A percentile compares a stretch with the other conserved stretches of the same genome.
These are phyloP conservation scores for Prenolepis imparis DNA, from an alignment of 2,888 invertebrate species.

Conservation along the genomic window DNA sequence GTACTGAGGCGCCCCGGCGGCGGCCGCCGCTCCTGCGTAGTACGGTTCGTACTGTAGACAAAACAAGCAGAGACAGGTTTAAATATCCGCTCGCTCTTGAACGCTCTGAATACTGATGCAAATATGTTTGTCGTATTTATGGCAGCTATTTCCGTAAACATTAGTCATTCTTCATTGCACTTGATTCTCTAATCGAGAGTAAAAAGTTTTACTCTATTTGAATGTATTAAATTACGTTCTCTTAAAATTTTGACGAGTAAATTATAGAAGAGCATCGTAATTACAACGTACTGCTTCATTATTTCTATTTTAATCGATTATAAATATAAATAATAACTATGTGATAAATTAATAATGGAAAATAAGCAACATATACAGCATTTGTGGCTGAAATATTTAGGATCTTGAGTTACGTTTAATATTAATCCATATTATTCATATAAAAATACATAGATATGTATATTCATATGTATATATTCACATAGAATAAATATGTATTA, in stretches of 20 bases:
- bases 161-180: background rate
- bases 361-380: background rate
- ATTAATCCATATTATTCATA: background rate
- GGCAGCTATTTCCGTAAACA: conserved; percentile 1
- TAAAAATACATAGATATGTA: background rate
- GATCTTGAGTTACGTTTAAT: background rate
- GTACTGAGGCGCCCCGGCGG: conserved; percentile 85
- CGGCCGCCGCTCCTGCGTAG: conserved; percentile 83
- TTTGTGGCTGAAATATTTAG: background rate
- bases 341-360: background rate
- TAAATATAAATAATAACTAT: background rate
- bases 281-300: background rate
- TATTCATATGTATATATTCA: no score
- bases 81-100: background rate
- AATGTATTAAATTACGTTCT: background rate
- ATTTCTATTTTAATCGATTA: background rate
- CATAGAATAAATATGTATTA: background rate
- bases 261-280: background rate
- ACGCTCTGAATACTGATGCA: background rate
- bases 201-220: background rate
- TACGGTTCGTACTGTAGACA: conserved; percentile 84
- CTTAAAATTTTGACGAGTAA: background rate
- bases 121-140: background rate
- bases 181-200: background rate
- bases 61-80: conserved; percentile 2